Evolutionary conservation across 2,797 vertebrate species (phyloP), one percentile per base, ranked within the genome.

Genomic region (Zalophus californianus): DNA sequence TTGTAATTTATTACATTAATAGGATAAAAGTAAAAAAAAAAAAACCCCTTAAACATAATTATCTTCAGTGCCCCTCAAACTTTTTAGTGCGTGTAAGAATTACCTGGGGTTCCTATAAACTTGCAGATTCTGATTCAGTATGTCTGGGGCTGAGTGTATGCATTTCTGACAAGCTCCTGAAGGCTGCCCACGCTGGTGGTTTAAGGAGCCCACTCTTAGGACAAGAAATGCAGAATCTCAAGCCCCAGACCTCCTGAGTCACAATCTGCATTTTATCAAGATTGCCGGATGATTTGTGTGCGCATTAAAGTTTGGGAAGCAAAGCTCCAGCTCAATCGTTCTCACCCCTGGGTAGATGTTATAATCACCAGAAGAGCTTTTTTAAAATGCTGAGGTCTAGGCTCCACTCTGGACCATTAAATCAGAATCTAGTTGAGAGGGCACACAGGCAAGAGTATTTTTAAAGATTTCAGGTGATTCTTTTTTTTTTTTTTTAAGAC

Each of bases 21-120:
- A 62, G 52, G 35, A 32, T 82, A 82, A 94, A 91, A 58, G 41
- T 77, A 15, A 44, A 48, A 89, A 56, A 48, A 64, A 64, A n/a
- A 66, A 44, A 18, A n/a, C 2, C 38, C 38, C 41, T 84, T 20
- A 16, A 20, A n/a, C 2, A 16, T 66, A 18, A 83, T 86, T 86
- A 64, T 86, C 44, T 35, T 87, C 64, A 66, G 7, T n/a, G 20
- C 16, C 56, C 38, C 54, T 89, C 75, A 68, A 44, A 77, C 29
- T 91, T 60, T n/a, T 54, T n/a, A 75, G 18, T 15, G 23, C 4
- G 27, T 52, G 4, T 7, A 44, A 35, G 58, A 25, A 29, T 86
- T 6, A 44, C 15, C 20, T 10, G 35, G 35, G 14, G 48, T 50
- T 77, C 23, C 50, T 3, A 9, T 50, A 73, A 75, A 70, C 54